phyloP scores from a whole-genome alignment of 2,113 vertebrate genomes.

The Circaetus cinerascens region DNA sequence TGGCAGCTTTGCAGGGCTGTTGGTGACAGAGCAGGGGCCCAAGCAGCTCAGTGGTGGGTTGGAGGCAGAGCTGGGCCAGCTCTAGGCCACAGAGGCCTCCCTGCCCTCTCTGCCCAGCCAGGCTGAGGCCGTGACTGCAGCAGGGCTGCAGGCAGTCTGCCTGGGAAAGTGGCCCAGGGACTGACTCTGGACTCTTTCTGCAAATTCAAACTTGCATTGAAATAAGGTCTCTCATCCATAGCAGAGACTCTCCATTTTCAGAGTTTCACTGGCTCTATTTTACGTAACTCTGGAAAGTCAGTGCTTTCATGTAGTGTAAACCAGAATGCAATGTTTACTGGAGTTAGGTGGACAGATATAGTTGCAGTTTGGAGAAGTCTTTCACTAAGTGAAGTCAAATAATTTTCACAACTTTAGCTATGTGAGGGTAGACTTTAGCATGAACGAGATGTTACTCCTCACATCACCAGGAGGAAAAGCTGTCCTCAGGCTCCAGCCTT shows the following conservation, averaged over 20 bases:
- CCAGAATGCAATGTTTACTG: not conserved
- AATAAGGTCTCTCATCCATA: not conserved
- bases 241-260: not conserved
- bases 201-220: not conserved
- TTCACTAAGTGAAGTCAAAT: not conserved
- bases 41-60: not conserved
- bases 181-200: not conserved
- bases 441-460: not conserved
- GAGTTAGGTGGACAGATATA: not conserved
- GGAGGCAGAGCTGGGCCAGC: not conserved
- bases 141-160: not conserved
- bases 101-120: not conserved
- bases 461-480: not conserved
- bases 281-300: not conserved
- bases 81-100: not conserved
- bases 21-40: not conserved
- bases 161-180: not conserved
- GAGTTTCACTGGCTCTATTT: not conserved
- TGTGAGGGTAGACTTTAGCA: not conserved
- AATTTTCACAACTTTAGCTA: not conserved
- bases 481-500: not conserved
- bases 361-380: not conserved
- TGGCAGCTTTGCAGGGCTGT: not conserved
- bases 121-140: not conserved
- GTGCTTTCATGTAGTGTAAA: not conserved